Evolutionary conservation across 1,140 invertebrate genomes (phyloP).

Genomic region (Drosophila santomea): DNA sequence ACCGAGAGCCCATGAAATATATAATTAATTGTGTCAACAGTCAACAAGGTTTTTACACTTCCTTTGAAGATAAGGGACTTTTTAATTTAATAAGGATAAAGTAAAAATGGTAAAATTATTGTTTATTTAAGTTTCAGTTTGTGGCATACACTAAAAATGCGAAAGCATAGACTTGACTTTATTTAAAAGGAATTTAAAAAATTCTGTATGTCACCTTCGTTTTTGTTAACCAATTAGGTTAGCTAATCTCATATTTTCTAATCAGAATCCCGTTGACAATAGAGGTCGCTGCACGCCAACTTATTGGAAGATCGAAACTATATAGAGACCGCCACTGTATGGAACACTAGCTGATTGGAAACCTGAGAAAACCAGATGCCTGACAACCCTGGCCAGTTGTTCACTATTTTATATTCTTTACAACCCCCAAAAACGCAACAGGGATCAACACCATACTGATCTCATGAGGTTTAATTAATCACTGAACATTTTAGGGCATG

Average conservation of each 20-base stretch:
- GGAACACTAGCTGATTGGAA: not conserved
- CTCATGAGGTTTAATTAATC: constrained; percentile 80
- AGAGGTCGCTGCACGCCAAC: constrained; percentile 51
- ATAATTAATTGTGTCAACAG: constrained; percentile 67
- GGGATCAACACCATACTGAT: constrained; percentile 31
- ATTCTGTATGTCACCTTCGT: too few species aligned
- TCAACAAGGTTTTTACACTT: constrained; percentile 20
- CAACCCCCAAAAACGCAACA: not conserved
- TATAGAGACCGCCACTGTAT: constrained; percentile 43
- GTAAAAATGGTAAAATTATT: too few species aligned
- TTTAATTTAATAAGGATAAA: too few species aligned
- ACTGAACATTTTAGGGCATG: constrained; percentile 15
- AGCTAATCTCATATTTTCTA: not conserved
- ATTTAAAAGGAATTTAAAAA: too few species aligned
- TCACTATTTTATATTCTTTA: constrained; percentile 16
- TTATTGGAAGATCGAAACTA: constrained; percentile 1
- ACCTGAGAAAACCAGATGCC: not conserved
- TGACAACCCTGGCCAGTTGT: constrained; percentile 55
- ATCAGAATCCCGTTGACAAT: constrained; percentile 14
- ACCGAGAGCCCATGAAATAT: constrained; percentile 62
- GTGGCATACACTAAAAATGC: too few species aligned
- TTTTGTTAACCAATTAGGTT: not conserved
- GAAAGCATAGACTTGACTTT: too few species aligned
- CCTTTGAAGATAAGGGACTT: too few species aligned
- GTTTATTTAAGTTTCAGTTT: too few species aligned